Evolutionary conservation across 2,113 vertebrate species (phyloP).

Genomic region (Carassius auratus): DNA sequence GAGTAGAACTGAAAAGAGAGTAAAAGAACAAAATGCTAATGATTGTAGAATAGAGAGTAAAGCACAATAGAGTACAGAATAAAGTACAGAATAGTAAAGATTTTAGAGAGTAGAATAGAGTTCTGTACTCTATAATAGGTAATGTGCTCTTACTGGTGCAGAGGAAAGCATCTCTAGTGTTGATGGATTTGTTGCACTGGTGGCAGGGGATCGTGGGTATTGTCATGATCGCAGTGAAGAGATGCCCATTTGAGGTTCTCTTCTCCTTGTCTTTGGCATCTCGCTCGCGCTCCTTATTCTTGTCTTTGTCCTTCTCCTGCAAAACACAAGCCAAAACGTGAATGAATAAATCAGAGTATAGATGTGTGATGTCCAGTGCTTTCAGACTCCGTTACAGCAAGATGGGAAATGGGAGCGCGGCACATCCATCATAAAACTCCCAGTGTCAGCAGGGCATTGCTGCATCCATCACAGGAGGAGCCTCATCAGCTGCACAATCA

Average conservation of each 20-base stretch:
- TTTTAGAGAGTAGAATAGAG: neutral
- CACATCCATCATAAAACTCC: slow-evolving; percentile 15
- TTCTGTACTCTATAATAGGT: neutral
- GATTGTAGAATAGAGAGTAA: too few species aligned
- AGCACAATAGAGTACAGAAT: neutral
- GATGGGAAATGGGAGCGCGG: neutral
- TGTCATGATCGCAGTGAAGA: slow-evolving; percentile 72
- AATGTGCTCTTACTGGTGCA: slow-evolving; percentile 83
- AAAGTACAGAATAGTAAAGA: neutral
- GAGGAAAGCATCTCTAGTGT: slow-evolving; percentile 81
- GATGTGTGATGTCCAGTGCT: slow-evolving; percentile 2
- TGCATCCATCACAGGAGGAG: neutral
- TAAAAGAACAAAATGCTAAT: too few species aligned
- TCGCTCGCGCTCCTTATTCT: slow-evolving; percentile 82
- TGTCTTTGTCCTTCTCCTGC: slow-evolving; percentile 87
- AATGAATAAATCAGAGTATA: neutral
- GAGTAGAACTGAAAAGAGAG: too few species aligned
- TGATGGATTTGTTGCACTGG: slow-evolving; percentile 81
- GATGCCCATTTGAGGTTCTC: slow-evolving; percentile 79
- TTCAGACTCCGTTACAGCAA: neutral
- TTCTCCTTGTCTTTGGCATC: slow-evolving; percentile 88
- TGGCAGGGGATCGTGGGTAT: slow-evolving; percentile 77
- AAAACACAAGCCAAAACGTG: neutral
- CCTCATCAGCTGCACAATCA: slow-evolving; percentile 11
- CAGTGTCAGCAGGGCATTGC: neutral